Percentiles rank a stretch among this genome's conserved stretches.
phyloP scores from a whole-genome alignment of 1,140 invertebrate genomes.

The Caenorhabditis latens region DNA sequence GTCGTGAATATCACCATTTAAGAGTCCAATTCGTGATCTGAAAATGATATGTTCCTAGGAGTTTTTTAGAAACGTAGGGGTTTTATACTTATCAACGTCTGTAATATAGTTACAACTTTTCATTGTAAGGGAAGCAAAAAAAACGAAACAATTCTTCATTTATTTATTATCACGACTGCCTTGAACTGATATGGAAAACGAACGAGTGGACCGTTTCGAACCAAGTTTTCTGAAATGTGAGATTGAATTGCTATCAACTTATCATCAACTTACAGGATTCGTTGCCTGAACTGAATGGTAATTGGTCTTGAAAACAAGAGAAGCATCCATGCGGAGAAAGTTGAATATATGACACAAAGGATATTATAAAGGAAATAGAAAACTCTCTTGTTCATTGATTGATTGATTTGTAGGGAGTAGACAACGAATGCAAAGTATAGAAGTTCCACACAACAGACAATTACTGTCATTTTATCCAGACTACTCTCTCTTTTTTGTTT shows the following conservation, averaged over 20 bases:
- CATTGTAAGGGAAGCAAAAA: too few relatives aligned
- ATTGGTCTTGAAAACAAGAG: conserved; percentile 34
- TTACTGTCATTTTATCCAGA: conserved; percentile 35
- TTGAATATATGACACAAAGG: conserved; percentile 13
- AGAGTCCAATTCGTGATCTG: too few relatives aligned
- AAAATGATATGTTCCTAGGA: too few relatives aligned
- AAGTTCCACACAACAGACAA: conserved; percentile 16
- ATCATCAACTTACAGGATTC: neutral
- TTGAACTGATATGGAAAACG: conserved; percentile 32
- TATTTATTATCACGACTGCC: neutral
- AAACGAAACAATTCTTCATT: neutral
- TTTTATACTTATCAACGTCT: too few relatives aligned
- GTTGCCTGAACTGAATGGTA: neutral
- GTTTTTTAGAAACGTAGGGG: too few relatives aligned
- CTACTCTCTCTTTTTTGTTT: conserved; percentile 33
- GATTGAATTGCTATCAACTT: neutral
- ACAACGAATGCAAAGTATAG: conserved; percentile 42
- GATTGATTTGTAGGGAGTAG: conserved; percentile 40
- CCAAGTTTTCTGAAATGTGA: conserved; percentile 9
- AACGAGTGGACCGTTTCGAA: neutral
- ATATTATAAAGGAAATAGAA: conserved; percentile 46
- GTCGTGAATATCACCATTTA: too few relatives aligned
- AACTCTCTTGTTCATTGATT: conserved; percentile 41
- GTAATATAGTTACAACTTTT: too few relatives aligned
- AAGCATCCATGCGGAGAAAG: conserved; percentile 23